These are phyloP conservation scores for Branchipolynoe longqiensis DNA, from an alignment of 2,888 invertebrate species.

Conservation along the genomic window DNA sequence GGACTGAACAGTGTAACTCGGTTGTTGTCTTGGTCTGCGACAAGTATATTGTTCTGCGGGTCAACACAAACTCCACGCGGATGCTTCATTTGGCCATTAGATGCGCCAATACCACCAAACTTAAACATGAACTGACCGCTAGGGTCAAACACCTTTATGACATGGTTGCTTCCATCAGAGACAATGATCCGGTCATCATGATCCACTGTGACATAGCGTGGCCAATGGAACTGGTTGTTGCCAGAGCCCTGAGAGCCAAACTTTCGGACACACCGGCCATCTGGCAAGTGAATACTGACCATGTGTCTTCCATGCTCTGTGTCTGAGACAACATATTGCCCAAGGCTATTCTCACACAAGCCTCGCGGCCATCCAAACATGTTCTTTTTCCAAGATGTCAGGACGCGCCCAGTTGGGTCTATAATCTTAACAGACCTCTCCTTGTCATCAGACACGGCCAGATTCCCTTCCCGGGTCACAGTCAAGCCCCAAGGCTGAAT, in stretches of 20 bases:
- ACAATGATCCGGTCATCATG: conserved; percentile 81
- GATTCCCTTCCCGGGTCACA: conserved; percentile 68
- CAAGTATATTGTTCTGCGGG: conserved; percentile 82
- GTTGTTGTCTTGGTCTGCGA: conserved; percentile 83
- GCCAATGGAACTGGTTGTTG: conserved; percentile 82
- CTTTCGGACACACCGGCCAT: conserved; percentile 65
- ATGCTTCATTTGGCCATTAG: conserved; percentile 82
- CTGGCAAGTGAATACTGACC: conserved; percentile 67
- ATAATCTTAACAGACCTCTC: conserved; percentile 70
- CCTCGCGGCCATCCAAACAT: conserved; percentile 73
- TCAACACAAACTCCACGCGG: conserved; percentile 83
- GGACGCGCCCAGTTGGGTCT: conserved; percentile 66
- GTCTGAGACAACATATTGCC: conserved; percentile 82
- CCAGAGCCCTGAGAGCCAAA: conserved; percentile 78
- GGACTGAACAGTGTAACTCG: conserved; percentile 72
- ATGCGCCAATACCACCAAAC: conserved; percentile 82
- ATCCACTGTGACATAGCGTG: conserved; percentile 82
- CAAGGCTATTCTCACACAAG: conserved; percentile 74
- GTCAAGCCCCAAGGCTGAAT: conserved; percentile 73
- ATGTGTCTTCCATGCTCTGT: conserved; percentile 74
- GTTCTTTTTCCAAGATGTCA: conserved; percentile 69
- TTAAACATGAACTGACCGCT: conserved; percentile 81
- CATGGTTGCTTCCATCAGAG: conserved; percentile 83
- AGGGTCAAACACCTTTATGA: conserved; percentile 82
- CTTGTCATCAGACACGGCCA: conserved; percentile 72